These are phyloP conservation scores for Dreissena polymorpha DNA, from an alignment of 1,140 invertebrate genomes.

Conservation along the genomic window DNA sequence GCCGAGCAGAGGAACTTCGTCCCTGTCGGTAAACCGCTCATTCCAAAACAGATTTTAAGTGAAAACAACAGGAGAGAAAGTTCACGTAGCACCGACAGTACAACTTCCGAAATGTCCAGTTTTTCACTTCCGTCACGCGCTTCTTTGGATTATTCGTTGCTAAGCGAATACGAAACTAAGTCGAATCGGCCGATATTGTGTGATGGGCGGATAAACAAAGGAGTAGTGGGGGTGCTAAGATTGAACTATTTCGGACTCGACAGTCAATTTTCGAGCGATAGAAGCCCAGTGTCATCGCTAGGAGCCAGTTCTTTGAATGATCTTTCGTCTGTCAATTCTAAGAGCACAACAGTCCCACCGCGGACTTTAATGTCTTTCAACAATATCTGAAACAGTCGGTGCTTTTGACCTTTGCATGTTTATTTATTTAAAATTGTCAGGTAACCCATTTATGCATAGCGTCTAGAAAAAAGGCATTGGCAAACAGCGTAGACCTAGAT, in stretches of 20 bases:
- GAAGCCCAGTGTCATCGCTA: background rate
- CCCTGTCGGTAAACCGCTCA: slow-evolving; percentile 11
- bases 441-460: too few relatives aligned
- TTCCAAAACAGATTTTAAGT: slow-evolving; percentile 3
- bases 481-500: too few relatives aligned
- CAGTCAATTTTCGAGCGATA: background rate
- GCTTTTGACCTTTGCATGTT: too few relatives aligned
- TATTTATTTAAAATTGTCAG: too few relatives aligned
- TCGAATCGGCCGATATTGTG: background rate
- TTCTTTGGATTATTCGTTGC: background rate
- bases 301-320: slow-evolving; percentile 9
- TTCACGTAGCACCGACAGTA: slow-evolving; percentile 3
- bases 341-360: slow-evolving; percentile 16
- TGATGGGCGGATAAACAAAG: slow-evolving; percentile 4
- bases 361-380: slow-evolving; percentile 25
- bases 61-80: background rate
- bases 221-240: slow-evolving; percentile 32
- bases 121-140: background rate
- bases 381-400: slow-evolving; percentile 12
- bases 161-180: background rate
- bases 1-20: background rate
- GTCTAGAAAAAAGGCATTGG: too few relatives aligned
- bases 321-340: slow-evolving; percentile 18
- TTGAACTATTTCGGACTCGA: background rate
- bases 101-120: background rate